These are phyloP conservation scores for Trochalopteron elliotii DNA, from an alignment of 2,113 vertebrate genomes.

Conservation along the genomic window DNA sequence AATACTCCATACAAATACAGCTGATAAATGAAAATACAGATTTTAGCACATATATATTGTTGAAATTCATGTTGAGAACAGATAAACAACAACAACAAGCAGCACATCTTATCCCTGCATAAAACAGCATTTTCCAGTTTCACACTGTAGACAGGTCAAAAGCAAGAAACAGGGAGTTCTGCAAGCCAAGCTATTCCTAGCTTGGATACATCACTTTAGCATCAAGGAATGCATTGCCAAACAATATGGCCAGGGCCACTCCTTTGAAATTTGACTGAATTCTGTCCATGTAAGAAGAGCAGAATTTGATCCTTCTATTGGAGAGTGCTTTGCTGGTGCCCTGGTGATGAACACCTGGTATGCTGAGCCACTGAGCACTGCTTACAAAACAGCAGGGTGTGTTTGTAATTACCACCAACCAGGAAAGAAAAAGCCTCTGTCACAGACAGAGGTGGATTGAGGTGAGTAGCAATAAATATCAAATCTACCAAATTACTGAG, in stretches of 20 bases:
- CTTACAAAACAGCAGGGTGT: background rate
- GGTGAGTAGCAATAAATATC: background rate
- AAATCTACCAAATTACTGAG: background rate
- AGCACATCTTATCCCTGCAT: background rate
- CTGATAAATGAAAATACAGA: background rate
- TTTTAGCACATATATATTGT: background rate
- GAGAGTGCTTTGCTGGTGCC: background rate
- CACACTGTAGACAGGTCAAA: accelerated
- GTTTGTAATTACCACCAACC: background rate
- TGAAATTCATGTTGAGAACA: background rate
- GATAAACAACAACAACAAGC: background rate
- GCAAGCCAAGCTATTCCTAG: background rate
- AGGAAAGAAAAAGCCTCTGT: background rate
- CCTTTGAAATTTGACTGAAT: background rate
- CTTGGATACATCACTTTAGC: background rate
- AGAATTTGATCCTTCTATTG: background rate
- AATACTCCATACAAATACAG: background rate
- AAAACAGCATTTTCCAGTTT: background rate
- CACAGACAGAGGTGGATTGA: background rate
- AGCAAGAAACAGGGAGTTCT: background rate
- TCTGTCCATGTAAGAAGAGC: accelerated
- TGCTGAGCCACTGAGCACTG: background rate
- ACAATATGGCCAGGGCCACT: background rate
- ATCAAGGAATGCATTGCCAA: background rate
- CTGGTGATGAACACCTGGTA: background rate